Evolutionary conservation across 2,113 vertebrate species (phyloP), one percentile per base, ranked within the genome.

Genomic region (Circaetus gallicus): DNA sequence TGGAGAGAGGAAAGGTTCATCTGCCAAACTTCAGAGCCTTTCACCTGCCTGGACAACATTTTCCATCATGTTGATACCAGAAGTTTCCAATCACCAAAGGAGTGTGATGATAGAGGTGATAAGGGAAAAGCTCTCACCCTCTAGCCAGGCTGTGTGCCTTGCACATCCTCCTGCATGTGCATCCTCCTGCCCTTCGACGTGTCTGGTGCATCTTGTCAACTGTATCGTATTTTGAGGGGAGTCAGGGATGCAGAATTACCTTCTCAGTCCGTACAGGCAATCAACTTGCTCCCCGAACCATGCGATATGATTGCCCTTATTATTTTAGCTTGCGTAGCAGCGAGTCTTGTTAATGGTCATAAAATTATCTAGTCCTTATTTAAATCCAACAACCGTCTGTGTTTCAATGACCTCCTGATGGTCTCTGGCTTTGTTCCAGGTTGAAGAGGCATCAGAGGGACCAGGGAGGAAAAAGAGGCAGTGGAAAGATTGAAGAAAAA

Each of bases 291-390:
- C 90, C 96, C 53, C 26, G 59, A 95, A 96, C 92, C 96, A 96
- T 93, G 93, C 92, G 91, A 95, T 91, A 93, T 53, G 83, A 97
- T 91, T 96, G 87, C 93, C 85, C 94, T 97, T 95, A 96, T 97
- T 97, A 97, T 96, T 97, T 89, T 81, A 95, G 94, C 89, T 92
- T 79, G 96, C 95, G 71, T 91, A 89, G 91, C 83, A 95, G 90
- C 32, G 2, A 97, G 82, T 73, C 93, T 89, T 65, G 77, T 92
- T 97, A 98, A 97, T 97, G 93, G 91, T 93, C 95, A 94, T 97
- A 89, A 97, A 96, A 96, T 98, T 97, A 97, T 79, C 94, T 74
- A 93, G 84, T 86, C 86, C 90, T 97, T 97, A 96, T 97, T 97
- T 96, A 97, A 97, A 97, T 86, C 94, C 95, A 97, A 94, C 95